phyloP scores from a whole-genome alignment of 2,113 vertebrate species.

The Acanthochromis polyacanthus region DNA sequence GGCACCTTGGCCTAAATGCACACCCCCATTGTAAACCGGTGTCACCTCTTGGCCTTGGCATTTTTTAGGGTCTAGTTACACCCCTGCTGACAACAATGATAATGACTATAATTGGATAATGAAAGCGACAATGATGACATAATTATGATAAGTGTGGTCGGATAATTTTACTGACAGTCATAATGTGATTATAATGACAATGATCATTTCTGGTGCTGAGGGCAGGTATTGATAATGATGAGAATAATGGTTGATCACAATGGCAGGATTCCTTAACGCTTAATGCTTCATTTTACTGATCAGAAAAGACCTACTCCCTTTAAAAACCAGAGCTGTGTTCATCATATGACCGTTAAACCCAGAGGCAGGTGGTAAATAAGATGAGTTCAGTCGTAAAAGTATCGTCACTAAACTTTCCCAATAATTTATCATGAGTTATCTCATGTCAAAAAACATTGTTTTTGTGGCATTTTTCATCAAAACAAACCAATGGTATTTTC shows the following conservation, averaged over 20 bases:
- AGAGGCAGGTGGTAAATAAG: background rate
- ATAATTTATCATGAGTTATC: background rate
- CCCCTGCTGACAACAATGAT: slow-evolving; percentile 19
- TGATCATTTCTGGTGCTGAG: background rate
- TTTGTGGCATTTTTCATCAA: background rate
- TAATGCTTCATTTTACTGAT: background rate
- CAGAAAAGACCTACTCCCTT: background rate
- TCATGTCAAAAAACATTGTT: background rate
- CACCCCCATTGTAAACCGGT: background rate
- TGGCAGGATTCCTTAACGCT: background rate
- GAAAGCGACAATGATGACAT: background rate
- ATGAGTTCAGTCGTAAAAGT: too few relatives aligned
- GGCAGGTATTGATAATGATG: background rate
- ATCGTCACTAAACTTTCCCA: too few relatives aligned
- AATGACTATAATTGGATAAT: slow-evolving; percentile 24
- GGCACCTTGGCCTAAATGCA: background rate
- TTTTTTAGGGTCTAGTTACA: slow-evolving; percentile 19
- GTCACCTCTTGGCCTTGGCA: background rate
- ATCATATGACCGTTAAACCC: background rate
- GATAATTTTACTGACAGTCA: slow-evolving; percentile 4
- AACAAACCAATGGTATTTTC: background rate
- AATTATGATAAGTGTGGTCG: background rate
- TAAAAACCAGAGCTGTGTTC: background rate
- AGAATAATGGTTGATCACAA: background rate
- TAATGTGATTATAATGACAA: background rate